These are phyloP conservation scores for Cynaeus angustus DNA, from an alignment of 2,888 invertebrate genomes.

Conservation along the genomic window DNA sequence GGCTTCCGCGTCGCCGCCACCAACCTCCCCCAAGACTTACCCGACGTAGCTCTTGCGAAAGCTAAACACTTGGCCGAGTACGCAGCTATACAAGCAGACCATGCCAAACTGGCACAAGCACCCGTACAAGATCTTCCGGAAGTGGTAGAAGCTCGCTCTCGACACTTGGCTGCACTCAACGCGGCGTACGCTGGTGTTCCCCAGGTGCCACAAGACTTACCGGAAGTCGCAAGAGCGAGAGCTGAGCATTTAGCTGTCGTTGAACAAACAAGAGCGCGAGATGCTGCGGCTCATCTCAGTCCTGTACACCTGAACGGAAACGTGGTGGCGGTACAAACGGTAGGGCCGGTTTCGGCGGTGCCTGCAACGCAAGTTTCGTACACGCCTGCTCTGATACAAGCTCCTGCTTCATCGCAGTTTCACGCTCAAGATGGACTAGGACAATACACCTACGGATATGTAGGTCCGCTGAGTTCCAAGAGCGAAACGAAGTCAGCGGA, in stretches of 20 bases:
- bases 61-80: slow-evolving; percentile 66
- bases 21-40: slow-evolving; percentile 75
- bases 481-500: slow-evolving; percentile 77
- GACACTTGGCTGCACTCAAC: slow-evolving; percentile 67
- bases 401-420: slow-evolving; percentile 65
- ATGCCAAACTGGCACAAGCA: slow-evolving; percentile 64
- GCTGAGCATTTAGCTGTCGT: slow-evolving; percentile 68
- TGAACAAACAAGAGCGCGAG: slow-evolving; percentile 60
- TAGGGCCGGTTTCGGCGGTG: slow-evolving; percentile 57
- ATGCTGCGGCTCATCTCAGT: slow-evolving; percentile 61
- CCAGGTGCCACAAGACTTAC: slow-evolving; percentile 61
- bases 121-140: slow-evolving; percentile 55
- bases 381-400: slow-evolving; percentile 5
- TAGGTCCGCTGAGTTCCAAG: slow-evolving; percentile 78
- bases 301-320: slow-evolving; percentile 59
- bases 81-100: slow-evolving; percentile 64
- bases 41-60: slow-evolving; percentile 68
- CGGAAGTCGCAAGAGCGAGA: slow-evolving; percentile 72
- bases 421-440: slow-evolving; percentile 74
- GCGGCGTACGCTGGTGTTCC: slow-evolving; percentile 50
- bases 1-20: slow-evolving; percentile 80
- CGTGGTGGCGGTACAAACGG: slow-evolving; percentile 59
- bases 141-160: slow-evolving; percentile 66
- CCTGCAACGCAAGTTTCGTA: slow-evolving; percentile 58
- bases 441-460: slow-evolving; percentile 77